These are phyloP conservation scores for Trisateles emortualis DNA, from an alignment of 2,888 invertebrate species.

Conservation along the genomic window DNA sequence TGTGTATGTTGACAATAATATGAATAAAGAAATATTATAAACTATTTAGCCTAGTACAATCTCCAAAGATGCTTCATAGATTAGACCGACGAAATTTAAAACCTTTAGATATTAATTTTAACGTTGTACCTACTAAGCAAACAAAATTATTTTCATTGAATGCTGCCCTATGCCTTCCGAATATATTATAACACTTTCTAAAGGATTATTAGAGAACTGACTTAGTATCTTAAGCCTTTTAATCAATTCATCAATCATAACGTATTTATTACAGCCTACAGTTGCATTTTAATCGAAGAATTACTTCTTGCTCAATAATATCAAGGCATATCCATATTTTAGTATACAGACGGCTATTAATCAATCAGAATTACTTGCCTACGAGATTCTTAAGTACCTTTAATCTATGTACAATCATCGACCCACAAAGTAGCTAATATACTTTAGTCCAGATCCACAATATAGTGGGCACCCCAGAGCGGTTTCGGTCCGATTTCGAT, in stretches of 20 bases:
- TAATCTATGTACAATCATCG: slow-evolving; percentile 3
- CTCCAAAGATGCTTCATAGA: too few relatives aligned
- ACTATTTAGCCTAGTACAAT: too few relatives aligned
- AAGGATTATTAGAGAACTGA: too few relatives aligned
- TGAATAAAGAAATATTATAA: too few relatives aligned
- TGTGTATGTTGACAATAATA: too few relatives aligned
- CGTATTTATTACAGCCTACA: background rate
- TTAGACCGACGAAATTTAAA: too few relatives aligned
- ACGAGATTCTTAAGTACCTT: background rate
- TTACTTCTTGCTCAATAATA: background rate
- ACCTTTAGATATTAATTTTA: too few relatives aligned
- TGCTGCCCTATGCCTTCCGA: too few relatives aligned
- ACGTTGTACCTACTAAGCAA: too few relatives aligned
- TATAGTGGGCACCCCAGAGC: background rate
- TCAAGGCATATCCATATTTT: slow-evolving; percentile 1
- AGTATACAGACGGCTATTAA: background rate
- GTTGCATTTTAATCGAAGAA: background rate
- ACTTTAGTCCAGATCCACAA: background rate
- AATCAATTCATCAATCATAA: slow-evolving; percentile 2
- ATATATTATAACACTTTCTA: too few relatives aligned
- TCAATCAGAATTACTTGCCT: slow-evolving; percentile 3
- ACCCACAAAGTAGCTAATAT: background rate
- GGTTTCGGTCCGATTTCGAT: background rate
- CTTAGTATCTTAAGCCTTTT: background rate
- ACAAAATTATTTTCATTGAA: too few relatives aligned